Percentiles rank a stretch among this genome's conserved stretches.
phyloP scores from a whole-genome alignment of 92 coral and sea anemone genomes.

The Pocillopora grandis region DNA sequence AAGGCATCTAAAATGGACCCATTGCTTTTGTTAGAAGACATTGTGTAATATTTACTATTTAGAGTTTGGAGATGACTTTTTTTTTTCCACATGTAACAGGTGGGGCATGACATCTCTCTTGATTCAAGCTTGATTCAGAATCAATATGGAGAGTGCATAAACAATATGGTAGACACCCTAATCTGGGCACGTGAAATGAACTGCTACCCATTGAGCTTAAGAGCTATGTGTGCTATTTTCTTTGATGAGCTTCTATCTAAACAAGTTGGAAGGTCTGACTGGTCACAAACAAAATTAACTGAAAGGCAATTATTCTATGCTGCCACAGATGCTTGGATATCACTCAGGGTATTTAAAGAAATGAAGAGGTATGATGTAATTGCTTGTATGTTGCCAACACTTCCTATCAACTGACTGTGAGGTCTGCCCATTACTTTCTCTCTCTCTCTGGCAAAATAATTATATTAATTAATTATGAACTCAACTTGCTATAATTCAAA shows the following conservation, averaged over 20 bases:
- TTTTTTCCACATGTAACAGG: neutral
- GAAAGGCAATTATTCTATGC: constrained; percentile 81
- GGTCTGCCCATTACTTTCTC: no score
- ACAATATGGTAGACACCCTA: constrained; percentile 69
- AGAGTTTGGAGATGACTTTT: neutral
- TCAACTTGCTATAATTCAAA: no score
- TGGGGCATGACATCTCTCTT: neutral
- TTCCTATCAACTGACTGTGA: neutral
- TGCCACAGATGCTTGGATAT: constrained; percentile 92
- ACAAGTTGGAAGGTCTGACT: constrained; percentile 70
- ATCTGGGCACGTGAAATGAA: constrained; percentile 79
- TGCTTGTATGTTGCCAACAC: neutral
- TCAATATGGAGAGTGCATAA: constrained; percentile 19
- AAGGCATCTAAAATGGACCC: no score
- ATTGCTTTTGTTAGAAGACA: no score
- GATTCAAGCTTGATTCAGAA: constrained; percentile 2
- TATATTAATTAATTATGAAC: no score
- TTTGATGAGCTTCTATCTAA: constrained; percentile 71
- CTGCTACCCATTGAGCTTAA: constrained; percentile 72
- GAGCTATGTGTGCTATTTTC: constrained; percentile 84
- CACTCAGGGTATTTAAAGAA: constrained; percentile 76
- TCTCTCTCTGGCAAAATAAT: no score
- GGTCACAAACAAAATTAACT: constrained; percentile 68
- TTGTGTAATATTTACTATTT: no score
- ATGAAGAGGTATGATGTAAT: constrained; percentile 71